Percentiles rank a stretch among this genome's conserved stretches.
Conservation (phyloP, 35 echinoderm and acorn worm species). For the Lytechinus variegatus region DNA sequence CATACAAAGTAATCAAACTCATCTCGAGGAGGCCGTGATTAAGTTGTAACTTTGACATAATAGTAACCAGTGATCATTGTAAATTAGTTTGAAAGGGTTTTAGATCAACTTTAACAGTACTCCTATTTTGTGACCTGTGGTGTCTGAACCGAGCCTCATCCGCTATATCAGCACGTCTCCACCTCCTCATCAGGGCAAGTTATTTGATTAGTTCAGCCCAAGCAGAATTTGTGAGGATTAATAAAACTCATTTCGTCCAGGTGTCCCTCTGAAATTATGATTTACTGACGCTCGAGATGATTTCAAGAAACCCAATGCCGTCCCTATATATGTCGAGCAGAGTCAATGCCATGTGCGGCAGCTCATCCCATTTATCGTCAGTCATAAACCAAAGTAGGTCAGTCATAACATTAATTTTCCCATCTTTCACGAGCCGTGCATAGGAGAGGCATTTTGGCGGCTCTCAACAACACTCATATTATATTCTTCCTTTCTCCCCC, state of each 20-base stretch:
- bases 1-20: no score
- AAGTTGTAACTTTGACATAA: no score
- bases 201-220: neutral
- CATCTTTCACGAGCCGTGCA: neutral
- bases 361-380: neutral
- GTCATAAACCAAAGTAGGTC: neutral
- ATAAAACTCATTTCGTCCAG: constrained; percentile 18
- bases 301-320: neutral
- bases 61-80: no score
- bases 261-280: constrained; percentile 18
- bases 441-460: neutral
- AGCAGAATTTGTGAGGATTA: neutral
- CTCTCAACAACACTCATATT: neutral
- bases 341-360: neutral
- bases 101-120: neutral
- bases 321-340: neutral
- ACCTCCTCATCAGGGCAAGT: neutral
- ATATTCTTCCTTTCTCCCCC: neutral
- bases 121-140: neutral
- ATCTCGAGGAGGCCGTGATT: no score
- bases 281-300: neutral
- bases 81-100: neutral
- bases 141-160: neutral
- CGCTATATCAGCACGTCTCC: neutral
- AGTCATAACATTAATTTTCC: neutral